Evolutionary conservation across 2,113 vertebrate species (phyloP).

Genomic region (Butorides virescens): DNA sequence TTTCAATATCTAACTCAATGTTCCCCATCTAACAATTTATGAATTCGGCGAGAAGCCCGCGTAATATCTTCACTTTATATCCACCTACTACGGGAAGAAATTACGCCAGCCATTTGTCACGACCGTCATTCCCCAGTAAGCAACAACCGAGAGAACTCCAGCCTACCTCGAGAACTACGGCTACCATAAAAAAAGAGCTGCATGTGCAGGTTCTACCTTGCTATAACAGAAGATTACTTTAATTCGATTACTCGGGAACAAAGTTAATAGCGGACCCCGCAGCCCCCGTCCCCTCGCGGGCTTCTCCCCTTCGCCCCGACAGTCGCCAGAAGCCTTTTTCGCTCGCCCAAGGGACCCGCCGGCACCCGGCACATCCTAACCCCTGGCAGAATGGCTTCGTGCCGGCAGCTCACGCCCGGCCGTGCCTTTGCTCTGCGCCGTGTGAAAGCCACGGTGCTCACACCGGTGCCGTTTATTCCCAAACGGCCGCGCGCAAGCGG

Average conservation of each 20-base stretch:
- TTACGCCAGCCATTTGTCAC: constrained; percentile 71
- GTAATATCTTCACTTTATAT: constrained; percentile 51
- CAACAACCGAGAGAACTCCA: constrained; percentile 62
- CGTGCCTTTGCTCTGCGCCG: accelerated
- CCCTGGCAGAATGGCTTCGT: accelerated
- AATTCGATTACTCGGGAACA: constrained; percentile 63
- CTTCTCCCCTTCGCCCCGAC: accelerated
- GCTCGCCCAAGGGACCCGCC: not conserved
- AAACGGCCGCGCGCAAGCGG: accelerated
- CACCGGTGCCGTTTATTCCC: not conserved
- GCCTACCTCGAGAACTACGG: constrained; percentile 55
- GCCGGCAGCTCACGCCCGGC: not conserved
- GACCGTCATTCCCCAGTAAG: constrained; percentile 55
- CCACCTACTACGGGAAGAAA: constrained; percentile 65
- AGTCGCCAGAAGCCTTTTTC: accelerated
- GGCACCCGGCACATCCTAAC: not conserved
- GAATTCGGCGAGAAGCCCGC: constrained; percentile 51
- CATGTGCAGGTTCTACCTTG: not conserved
- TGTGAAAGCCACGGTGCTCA: accelerated
- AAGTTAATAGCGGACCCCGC: constrained; percentile 17
- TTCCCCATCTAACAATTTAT: constrained; percentile 60
- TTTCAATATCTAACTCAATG: constrained; percentile 57
- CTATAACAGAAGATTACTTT: constrained; percentile 51
- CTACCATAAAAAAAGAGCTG: constrained; percentile 53
- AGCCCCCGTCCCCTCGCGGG: not conserved